Conservation (phyloP, 2,797 vertebrate species). For the Rhadinocentrus ornatus region DNA sequence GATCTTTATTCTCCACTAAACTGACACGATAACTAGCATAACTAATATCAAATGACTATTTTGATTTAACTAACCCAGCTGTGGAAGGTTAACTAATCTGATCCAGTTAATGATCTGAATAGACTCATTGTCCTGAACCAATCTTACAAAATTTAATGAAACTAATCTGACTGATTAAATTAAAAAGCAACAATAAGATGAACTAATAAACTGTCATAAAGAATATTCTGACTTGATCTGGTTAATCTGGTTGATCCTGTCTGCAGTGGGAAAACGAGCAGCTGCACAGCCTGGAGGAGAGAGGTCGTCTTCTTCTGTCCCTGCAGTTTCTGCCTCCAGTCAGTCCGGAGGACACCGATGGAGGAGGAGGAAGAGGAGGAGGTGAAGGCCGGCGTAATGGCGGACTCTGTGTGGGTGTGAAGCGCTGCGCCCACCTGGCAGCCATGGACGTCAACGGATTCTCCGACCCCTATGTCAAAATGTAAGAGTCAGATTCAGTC, state of each 20-base stretch:
- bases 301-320: conserved; percentile 86
- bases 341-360: conserved; percentile 23
- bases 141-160: neutral
- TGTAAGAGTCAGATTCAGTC: conserved; percentile 62
- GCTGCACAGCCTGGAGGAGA: conserved; percentile 87
- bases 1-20: too few species aligned
- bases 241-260: neutral
- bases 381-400: conserved; percentile 40
- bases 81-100: neutral
- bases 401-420: conserved; percentile 86
- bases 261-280: conserved; percentile 87
- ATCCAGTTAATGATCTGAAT: too few species aligned
- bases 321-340: conserved; percentile 82
- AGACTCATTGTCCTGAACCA: too few species aligned
- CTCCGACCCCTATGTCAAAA: conserved; percentile 92
- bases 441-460: conserved; percentile 93
- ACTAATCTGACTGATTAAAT: neutral
- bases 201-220: too few species aligned
- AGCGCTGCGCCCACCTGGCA: conserved; percentile 88
- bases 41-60: neutral
- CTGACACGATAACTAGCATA: too few species aligned
- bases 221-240: neutral
- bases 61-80: neutral
- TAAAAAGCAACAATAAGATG: too few species aligned
- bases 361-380: conserved; percentile 18